These are phyloP conservation scores for Loriculus beryllinus DNA, from an alignment of 2,797 vertebrate genomes.

Conservation along the genomic window DNA sequence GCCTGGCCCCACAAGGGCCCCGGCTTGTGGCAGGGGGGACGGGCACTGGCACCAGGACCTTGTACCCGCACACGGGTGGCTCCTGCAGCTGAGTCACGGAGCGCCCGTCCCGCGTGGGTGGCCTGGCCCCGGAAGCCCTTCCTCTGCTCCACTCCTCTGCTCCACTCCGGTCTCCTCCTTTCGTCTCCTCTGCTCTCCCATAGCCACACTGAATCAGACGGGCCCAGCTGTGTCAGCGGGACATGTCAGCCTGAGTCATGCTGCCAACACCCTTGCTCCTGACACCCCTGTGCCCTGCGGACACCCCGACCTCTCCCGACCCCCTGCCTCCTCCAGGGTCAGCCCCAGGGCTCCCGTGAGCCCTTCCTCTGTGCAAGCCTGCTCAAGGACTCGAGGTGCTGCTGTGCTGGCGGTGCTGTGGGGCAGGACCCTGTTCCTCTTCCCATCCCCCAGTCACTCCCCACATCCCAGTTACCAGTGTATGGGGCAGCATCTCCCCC, in stretches of 20 bases:
- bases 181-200: not conserved
- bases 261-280: constrained; percentile 4
- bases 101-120: not conserved
- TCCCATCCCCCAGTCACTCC: accelerated
- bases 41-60: not conserved
- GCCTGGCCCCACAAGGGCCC: not conserved
- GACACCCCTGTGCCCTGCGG: not conserved
- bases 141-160: not conserved
- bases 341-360: not conserved
- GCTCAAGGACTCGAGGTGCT: accelerated
- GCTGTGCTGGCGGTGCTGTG: not conserved
- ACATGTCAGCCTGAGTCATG: constrained; percentile 20
- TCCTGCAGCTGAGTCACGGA: not conserved
- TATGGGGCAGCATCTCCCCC: accelerated
- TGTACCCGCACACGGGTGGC: not conserved
- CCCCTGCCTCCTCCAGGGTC: not conserved
- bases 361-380: not conserved
- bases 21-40: accelerated
- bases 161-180: not conserved
- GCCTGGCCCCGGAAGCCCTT: constrained; percentile 49
- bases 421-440: not conserved
- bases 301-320: not conserved
- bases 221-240: not conserved
- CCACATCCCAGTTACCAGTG: not conserved
- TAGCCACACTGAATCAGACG: constrained; percentile 14